These are phyloP conservation scores for Nanorana parkeri DNA, from an alignment of 2,113 vertebrate species.

Conservation along the genomic window DNA sequence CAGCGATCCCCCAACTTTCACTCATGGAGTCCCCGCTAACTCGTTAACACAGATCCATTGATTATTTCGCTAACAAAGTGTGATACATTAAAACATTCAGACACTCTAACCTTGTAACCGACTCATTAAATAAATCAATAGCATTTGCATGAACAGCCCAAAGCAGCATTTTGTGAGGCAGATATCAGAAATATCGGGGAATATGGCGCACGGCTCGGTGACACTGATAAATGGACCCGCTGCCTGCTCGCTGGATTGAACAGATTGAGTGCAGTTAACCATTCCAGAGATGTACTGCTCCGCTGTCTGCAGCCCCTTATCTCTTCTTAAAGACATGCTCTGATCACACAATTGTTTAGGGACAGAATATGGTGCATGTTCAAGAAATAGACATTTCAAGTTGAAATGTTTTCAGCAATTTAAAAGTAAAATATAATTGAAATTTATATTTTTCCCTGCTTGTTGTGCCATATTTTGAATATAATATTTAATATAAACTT, in stretches of 20 bases:
- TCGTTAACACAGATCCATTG: conserved; percentile 8
- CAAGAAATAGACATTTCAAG: too few relatives aligned
- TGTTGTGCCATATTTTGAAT: too few relatives aligned
- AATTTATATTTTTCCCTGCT: too few relatives aligned
- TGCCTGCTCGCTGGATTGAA: not conserved
- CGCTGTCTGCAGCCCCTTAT: too few relatives aligned
- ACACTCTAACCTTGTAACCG: not conserved
- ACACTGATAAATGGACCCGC: conserved; percentile 25
- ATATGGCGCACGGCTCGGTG: not conserved
- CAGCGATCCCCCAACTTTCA: not conserved
- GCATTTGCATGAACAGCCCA: conserved; percentile 7
- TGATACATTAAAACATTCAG: not conserved
- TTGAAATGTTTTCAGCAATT: too few relatives aligned
- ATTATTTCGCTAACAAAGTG: conserved; percentile 4
- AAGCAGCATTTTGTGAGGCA: conserved; percentile 8
- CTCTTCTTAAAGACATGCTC: too few relatives aligned
- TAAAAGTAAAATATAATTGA: too few relatives aligned
- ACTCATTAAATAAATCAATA: conserved; percentile 13
- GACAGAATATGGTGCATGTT: too few relatives aligned
- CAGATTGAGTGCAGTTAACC: conserved; percentile 8
- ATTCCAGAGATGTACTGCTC: not conserved
- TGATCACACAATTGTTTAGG: too few relatives aligned
- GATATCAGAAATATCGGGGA: not conserved
- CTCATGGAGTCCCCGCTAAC: conserved; percentile 21
- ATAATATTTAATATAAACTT: too few relatives aligned